Conservation (phyloP, 2,888 invertebrate species). For the Plebejus melissa region DNA sequence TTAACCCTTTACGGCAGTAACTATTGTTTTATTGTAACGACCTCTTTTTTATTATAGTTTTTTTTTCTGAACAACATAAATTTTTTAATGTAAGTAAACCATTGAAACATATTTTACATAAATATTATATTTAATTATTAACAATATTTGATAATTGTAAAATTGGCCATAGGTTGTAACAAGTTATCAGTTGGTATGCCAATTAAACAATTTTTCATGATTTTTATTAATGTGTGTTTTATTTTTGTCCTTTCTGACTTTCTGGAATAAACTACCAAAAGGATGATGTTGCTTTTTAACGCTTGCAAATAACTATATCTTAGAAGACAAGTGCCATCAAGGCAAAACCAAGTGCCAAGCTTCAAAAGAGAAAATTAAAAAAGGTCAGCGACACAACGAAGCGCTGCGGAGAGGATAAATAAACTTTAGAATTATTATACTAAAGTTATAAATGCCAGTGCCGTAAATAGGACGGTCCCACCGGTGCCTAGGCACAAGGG, state of each 20-base stretch:
- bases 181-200: conserved; percentile 77
- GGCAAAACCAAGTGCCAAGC: no score
- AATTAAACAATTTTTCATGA: conserved; percentile 79
- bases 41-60: conserved; percentile 62
- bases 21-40: conserved; percentile 61
- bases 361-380: no score
- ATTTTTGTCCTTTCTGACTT: conserved; percentile 43
- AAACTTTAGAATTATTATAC: no score
- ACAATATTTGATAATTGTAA: conserved; percentile 78
- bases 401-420: no score
- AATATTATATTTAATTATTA: conserved; percentile 79
- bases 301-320: no score
- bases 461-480: no score
- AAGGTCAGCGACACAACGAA: no score
- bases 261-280: no score
- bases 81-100: conserved; percentile 76
- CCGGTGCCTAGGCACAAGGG: no score
- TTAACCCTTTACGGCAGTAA: conserved; percentile 66
- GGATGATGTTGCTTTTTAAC: no score
- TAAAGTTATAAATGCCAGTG: no score
- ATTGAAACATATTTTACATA: conserved; percentile 78
- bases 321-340: no score
- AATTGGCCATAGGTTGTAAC: conserved; percentile 79
- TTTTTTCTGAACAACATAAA: conserved; percentile 75
- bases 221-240: conserved; percentile 68